Conservation (phyloP, 1,140 invertebrate species). For the Procambarus clarkii region DNA sequence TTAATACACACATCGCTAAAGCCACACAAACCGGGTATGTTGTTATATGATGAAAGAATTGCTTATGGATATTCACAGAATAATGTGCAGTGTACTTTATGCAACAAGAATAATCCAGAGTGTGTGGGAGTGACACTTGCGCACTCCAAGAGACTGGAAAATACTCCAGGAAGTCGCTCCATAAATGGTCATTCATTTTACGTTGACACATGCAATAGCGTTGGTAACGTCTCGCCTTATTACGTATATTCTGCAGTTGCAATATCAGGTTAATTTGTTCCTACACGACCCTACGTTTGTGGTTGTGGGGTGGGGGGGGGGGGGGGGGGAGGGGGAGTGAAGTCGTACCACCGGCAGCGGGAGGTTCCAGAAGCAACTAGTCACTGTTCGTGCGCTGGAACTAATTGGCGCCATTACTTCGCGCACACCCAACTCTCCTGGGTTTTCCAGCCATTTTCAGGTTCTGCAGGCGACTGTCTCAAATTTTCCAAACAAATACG, state of each 20-base stretch:
- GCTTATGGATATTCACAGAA: not conserved
- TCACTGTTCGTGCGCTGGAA: slow-evolving; percentile 58
- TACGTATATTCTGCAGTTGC: not conserved
- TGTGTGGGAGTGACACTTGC: not conserved
- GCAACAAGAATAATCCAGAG: not conserved
- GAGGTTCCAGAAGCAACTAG: slow-evolving; percentile 53
- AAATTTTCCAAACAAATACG: not conserved
- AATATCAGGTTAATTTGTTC: too few relatives aligned
- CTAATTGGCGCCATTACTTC: slow-evolving; percentile 56
- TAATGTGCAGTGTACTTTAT: not conserved
- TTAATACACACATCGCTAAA: not conserved
- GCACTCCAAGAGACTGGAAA: not conserved
- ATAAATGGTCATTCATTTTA: not conserved
- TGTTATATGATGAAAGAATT: not conserved
- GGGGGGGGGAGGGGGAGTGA: not conserved
- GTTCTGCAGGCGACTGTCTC: not conserved
- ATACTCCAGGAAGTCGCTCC: not conserved
- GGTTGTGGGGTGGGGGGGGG: not conserved
- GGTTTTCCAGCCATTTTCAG: not conserved
- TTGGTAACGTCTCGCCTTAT: not conserved
- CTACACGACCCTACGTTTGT: too few relatives aligned
- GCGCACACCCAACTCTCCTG: slow-evolving; percentile 12
- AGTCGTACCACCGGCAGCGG: slow-evolving; percentile 29
- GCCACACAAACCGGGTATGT: not conserved
- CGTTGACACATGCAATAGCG: not conserved